Percentiles rank a stretch among this genome's conserved stretches.
Evolutionary conservation across 1,140 invertebrate species (phyloP).

Genomic region (Leptinotarsa lineolata): DNA sequence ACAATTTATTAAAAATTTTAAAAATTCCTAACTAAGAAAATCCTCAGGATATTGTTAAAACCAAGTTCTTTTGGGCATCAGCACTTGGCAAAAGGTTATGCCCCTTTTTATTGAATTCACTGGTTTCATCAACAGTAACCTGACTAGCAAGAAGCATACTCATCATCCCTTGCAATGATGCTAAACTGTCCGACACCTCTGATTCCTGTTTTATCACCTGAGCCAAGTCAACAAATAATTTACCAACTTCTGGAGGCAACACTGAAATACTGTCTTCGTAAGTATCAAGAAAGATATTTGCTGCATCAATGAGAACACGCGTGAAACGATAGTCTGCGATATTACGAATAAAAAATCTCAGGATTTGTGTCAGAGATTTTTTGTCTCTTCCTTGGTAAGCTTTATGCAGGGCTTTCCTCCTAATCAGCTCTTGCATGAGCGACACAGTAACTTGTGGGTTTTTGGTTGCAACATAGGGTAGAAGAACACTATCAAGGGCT

Average conservation of each 20-base stretch:
- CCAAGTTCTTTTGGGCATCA: constrained; percentile 25
- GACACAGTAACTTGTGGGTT: constrained; percentile 77
- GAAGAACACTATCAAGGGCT: constrained; percentile 76
- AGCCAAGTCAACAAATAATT: constrained; percentile 65
- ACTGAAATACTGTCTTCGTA: constrained; percentile 66
- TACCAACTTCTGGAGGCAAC: constrained; percentile 62
- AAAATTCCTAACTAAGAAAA: not conserved
- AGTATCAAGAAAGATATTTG: constrained; percentile 74
- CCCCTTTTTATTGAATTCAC: not conserved
- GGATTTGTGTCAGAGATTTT: constrained; percentile 66
- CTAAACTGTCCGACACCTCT: constrained; percentile 64
- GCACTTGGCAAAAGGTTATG: constrained; percentile 20
- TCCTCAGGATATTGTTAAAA: constrained; percentile 9
- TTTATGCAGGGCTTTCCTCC: constrained; percentile 71
- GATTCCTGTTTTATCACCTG: constrained; percentile 70
- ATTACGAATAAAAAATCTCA: constrained; percentile 79
- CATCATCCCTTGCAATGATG: constrained; percentile 71
- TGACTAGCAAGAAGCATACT: constrained; percentile 65
- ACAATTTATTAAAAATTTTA: too few relatives aligned
- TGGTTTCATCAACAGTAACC: constrained; percentile 24
- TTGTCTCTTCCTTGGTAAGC: constrained; percentile 73
- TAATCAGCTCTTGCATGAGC: constrained; percentile 82
- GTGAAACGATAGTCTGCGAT: constrained; percentile 76
- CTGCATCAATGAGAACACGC: constrained; percentile 72
- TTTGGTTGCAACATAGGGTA: constrained; percentile 64